These are phyloP conservation scores for Atethmia centrago DNA, from an alignment of 2,888 invertebrate genomes.

Conservation along the genomic window DNA sequence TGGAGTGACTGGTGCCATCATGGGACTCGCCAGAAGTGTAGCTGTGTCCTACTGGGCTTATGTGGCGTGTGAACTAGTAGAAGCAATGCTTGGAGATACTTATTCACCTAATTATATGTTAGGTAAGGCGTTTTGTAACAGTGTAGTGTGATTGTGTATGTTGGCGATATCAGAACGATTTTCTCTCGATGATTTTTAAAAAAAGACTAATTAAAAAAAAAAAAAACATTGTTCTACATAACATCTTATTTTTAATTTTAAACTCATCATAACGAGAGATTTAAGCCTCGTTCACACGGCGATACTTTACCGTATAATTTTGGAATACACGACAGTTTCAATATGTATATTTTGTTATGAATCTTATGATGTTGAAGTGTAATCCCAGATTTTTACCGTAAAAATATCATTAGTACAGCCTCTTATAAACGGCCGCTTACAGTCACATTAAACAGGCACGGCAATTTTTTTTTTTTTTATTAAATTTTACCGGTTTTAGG, in stretches of 20 bases:
- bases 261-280: too few relatives aligned
- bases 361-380: not conserved
- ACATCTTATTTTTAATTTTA: not conserved
- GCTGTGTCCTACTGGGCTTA: constrained; percentile 67
- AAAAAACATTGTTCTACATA: too few relatives aligned
- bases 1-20: constrained; percentile 64
- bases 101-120: constrained; percentile 73
- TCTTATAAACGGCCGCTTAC: not conserved
- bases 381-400: not conserved
- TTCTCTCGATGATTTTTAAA: not conserved
- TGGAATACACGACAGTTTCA: not conserved
- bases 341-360: not conserved
- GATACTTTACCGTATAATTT: not conserved
- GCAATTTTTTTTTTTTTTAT: too few relatives aligned
- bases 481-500: constrained; percentile 68
- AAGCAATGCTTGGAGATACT: constrained; percentile 69
- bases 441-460: not conserved
- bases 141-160: not conserved
- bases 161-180: not conserved
- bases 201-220: too few relatives aligned
- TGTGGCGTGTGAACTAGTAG: constrained; percentile 67
- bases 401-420: not conserved
- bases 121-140: constrained; percentile 52
- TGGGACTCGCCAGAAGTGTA: constrained; percentile 68
- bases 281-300: not conserved